A percentile compares a stretch with the other conserved stretches of the same genome.
These are phyloP conservation scores for Cinclus mexicanus DNA, from an alignment of 2,113 vertebrate genomes.

Conservation along the genomic window DNA sequence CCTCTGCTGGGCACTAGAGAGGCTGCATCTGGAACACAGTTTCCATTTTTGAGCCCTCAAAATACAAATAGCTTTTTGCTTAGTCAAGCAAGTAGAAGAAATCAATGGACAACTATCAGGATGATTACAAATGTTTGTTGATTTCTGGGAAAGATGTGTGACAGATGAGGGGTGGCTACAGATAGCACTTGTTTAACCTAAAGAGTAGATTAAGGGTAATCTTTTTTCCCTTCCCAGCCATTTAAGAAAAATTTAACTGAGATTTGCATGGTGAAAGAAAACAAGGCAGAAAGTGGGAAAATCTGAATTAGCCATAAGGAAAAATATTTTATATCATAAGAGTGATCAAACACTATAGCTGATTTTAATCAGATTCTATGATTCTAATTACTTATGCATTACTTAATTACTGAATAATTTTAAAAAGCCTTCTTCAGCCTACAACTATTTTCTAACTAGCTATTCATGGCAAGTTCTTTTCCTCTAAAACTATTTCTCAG, in stretches of 20 bases:
- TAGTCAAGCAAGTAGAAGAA: neutral
- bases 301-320: neutral
- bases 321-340: neutral
- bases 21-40: neutral
- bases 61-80: neutral
- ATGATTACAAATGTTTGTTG: fast-evolving
- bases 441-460: neutral
- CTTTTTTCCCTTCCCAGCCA: neutral
- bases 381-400: neutral
- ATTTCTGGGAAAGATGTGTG: neutral
- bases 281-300: neutral
- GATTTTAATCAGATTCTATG: neutral
- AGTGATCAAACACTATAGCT: neutral
- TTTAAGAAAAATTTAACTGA: neutral
- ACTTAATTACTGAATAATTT: neutral
- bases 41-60: neutral
- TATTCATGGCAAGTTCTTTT: neutral
- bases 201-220: neutral
- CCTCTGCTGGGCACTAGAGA: neutral
- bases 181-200: neutral
- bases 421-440: neutral
- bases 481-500: neutral
- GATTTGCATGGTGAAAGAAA: neutral
- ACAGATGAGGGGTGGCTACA: neutral
- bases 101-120: neutral